These are phyloP conservation scores for Caranx ignobilis DNA, from an alignment of 2,113 vertebrate genomes.

Conservation along the genomic window DNA sequence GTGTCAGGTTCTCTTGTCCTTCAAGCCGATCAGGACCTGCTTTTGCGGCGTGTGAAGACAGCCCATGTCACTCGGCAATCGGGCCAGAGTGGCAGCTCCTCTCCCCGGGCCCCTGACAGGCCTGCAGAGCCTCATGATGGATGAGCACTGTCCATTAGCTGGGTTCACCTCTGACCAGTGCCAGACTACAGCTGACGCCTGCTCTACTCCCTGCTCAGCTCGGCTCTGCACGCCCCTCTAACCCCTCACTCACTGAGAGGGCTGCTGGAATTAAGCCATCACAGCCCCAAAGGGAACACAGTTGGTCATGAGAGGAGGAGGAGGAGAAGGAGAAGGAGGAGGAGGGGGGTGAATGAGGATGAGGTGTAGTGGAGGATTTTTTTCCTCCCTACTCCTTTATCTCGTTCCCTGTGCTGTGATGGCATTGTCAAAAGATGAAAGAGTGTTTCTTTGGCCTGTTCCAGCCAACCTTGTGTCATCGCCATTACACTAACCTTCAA, in stretches of 20 bases:
- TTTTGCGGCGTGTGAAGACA: conserved; percentile 68
- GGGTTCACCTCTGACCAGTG: conserved; percentile 84
- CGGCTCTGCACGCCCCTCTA: conserved; percentile 55
- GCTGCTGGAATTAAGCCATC: conserved; percentile 85
- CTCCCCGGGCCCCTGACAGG: conserved; percentile 81
- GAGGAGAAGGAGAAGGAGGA: too few relatives aligned
- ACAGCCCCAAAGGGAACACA: conserved; percentile 61
- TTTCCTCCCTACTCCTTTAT: conserved; percentile 39
- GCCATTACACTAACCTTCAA: conserved; percentile 60
- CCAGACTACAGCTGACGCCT: conserved; percentile 84
- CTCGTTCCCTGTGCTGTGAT: conserved; percentile 53
- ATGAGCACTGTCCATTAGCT: conserved; percentile 88
- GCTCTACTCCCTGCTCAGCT: conserved; percentile 77
- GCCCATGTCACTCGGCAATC: conserved; percentile 75
- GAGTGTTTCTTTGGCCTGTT: conserved; percentile 57
- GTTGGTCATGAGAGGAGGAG: conserved; percentile 16
- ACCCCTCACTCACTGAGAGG: conserved; percentile 70
- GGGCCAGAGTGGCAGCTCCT: conserved; percentile 80
- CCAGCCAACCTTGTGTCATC: conserved; percentile 60
- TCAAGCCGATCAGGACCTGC: conserved; percentile 69
- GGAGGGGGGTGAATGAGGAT: conserved; percentile 5
- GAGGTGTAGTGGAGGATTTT: conserved; percentile 28
- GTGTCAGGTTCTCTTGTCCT: conserved; percentile 76
- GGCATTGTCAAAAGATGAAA: conserved; percentile 75
- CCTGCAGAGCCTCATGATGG: conserved; percentile 84